Evolutionary conservation across 2,797 vertebrate species (phyloP).

Genomic region (Synanceia verrucosa): DNA sequence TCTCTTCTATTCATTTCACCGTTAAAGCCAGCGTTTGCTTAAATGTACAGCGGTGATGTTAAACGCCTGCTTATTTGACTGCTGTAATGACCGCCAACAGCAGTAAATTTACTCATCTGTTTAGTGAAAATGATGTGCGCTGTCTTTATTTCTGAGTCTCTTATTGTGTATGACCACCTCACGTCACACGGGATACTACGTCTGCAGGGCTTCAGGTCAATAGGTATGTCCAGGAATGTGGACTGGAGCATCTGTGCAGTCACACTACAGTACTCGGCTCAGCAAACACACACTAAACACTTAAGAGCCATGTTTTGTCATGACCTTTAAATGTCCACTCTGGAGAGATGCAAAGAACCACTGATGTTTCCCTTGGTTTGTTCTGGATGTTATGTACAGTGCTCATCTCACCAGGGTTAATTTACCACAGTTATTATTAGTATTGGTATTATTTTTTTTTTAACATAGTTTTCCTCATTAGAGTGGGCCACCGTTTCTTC

Average conservation of each 20-base stretch:
- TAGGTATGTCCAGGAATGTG: too few species aligned
- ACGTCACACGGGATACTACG: slow-evolving; percentile 1
- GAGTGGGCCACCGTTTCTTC: neutral
- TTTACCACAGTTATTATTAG: neutral
- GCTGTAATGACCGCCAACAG: neutral
- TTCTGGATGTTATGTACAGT: neutral
- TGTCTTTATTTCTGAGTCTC: neutral
- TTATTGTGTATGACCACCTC: neutral
- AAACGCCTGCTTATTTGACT: neutral
- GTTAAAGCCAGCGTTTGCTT: neutral
- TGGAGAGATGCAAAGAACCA: slow-evolving; percentile 15
- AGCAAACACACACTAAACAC: slow-evolving; percentile 30
- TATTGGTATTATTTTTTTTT: neutral
- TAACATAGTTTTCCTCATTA: neutral
- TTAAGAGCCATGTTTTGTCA: slow-evolving; percentile 35
- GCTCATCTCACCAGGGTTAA: neutral
- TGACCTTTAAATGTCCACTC: slow-evolving; percentile 44
- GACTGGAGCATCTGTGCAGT: too few species aligned
- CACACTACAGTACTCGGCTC: neutral
- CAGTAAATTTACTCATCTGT: neutral
- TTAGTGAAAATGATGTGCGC: neutral
- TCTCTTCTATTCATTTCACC: neutral
- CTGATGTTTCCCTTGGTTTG: slow-evolving; percentile 17
- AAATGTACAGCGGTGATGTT: neutral
- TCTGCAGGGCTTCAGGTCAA: too few species aligned